Evolutionary conservation across 2,888 invertebrate species (phyloP), one percentile per base, ranked within the genome.

Genomic region (Cyclophora punctaria): DNA sequence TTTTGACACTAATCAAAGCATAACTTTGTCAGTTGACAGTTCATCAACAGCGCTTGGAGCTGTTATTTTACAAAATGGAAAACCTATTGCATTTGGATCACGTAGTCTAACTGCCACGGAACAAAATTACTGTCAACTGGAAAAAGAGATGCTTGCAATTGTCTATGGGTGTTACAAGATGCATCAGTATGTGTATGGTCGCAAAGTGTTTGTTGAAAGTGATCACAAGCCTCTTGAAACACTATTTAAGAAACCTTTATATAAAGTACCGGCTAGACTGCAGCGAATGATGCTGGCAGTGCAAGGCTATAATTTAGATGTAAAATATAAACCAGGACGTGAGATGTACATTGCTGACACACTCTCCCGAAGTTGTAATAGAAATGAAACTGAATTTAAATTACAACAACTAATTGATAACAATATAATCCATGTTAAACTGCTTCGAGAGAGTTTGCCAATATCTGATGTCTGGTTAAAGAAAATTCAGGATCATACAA

Each of bases 201-300:
- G 20, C 20, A 20, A 20, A 20, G 20, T 20, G 20, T 2, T 20
- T 20, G 20, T 70, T 0, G 56, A 69, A 34, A 59, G 60, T 0
- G 69, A 71, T 41, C 67, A 69, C 34, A 67, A 67, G 7, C 67
- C 67, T 0, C 48, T 67, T 0, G 64, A 66, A 45, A 46, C 53
- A 0, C 34, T 68, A 6, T 68, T 66, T 50, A 63, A 55, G 34
- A 68, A 67, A 42, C 44, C 63, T 0, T 48, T 66, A 3, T 44
- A 35, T 3, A 46, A 55, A 1, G 53, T 61, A 0, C 63, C 67
- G 2, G 55, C 60, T 0, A 48, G 68, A 0, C 48, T 69, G n/a
- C 68, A 67, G 40, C 55, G 66, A 3, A 64, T 67, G 64, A 56
- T 67, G 54, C 20, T 70, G 3, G 47, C 57, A 34, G 35, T 64